These are phyloP conservation scores for Pyrgilauda ruficollis DNA, from an alignment of 2,113 vertebrate species.

Conservation along the genomic window DNA sequence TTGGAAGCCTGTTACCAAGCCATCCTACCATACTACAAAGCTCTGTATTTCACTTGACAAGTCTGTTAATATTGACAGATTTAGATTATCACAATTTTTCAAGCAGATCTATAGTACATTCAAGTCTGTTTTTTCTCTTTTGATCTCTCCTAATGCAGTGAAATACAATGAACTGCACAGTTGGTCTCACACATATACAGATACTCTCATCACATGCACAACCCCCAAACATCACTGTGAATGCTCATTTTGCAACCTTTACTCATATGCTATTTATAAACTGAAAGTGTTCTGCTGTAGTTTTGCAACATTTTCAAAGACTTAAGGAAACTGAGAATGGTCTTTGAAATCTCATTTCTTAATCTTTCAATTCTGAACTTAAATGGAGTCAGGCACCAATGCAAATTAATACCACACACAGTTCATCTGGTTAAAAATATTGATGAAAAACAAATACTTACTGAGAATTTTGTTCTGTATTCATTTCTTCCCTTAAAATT, in stretches of 20 bases:
- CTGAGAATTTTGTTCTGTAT: conserved; percentile 71
- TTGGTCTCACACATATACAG: not conserved
- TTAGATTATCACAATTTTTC: not conserved
- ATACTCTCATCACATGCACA: not conserved
- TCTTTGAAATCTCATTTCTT: not conserved
- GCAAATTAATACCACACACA: not conserved
- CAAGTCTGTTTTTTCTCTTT: not conserved
- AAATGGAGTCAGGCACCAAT: not conserved
- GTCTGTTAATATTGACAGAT: not conserved
- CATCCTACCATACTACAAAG: not conserved
- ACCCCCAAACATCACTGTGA: not conserved
- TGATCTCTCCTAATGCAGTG: not conserved
- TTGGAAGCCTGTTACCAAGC: not conserved
- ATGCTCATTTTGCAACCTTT: not conserved
- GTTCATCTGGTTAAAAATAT: not conserved
- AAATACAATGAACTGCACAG: not conserved
- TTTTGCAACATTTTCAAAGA: not conserved
- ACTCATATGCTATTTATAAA: not conserved
- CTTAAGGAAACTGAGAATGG: not conserved
- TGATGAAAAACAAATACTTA: conserved; percentile 31
- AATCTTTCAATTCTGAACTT: not conserved
- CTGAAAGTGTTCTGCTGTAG: not conserved
- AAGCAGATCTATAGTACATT: not conserved
- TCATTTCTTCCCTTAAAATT: conserved; percentile 74
- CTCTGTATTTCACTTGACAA: not conserved